Conservation (phyloP, 2,113 vertebrate genomes). For the Nanger granti region DNA sequence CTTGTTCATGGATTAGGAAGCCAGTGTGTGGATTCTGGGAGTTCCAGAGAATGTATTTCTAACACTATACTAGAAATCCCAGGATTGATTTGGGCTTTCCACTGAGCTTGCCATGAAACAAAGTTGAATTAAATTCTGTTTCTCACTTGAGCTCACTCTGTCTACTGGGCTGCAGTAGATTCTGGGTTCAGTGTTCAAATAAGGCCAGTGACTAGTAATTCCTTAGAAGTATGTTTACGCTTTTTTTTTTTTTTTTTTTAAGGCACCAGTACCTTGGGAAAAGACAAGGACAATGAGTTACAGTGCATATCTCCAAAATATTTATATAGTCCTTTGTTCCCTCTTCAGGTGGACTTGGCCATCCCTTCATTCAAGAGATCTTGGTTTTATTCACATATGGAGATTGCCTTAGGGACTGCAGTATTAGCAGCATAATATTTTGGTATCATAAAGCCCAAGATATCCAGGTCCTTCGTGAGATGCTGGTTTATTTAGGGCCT, state of each 20-base stretch:
- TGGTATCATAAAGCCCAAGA: not conserved
- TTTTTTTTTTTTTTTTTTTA: not conserved
- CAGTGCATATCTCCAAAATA: not conserved
- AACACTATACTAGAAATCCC: not conserved
- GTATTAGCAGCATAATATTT: not conserved
- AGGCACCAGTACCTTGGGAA: not conserved
- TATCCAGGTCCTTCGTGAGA: not conserved
- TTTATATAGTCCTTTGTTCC: not conserved
- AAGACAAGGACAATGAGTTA: not conserved
- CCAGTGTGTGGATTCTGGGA: not conserved
- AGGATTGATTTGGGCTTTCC: not conserved
- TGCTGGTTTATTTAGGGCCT: not conserved
- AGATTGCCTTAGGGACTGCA: not conserved
- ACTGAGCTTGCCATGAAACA: not conserved
- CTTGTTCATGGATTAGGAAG: not conserved
- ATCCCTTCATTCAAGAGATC: not conserved
- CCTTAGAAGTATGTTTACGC: not conserved
- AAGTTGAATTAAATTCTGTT: constrained; percentile 16
- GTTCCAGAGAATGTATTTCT: not conserved
- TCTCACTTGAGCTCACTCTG: not conserved
- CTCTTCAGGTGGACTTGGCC: not conserved
- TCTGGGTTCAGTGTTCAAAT: constrained; percentile 4
- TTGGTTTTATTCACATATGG: not conserved
- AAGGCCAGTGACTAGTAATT: not conserved
- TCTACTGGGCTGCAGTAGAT: not conserved